Evolutionary conservation across 2,888 invertebrate species (phyloP), one percentile per base, ranked within the genome.

Genomic region (Villa cingulata): DNA sequence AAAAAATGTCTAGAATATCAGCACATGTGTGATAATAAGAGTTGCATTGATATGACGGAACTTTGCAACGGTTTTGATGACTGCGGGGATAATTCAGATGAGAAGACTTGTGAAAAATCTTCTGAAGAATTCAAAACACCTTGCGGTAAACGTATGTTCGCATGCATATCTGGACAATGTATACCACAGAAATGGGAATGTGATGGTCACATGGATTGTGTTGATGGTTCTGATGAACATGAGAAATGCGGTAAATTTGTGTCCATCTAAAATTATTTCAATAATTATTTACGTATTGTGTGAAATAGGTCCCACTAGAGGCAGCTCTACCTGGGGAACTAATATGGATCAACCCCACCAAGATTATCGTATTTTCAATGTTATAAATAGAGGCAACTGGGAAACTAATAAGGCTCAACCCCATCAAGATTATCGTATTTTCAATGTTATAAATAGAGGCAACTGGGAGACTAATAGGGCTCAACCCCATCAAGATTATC

Each of bases 171-270:
- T 52, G 81, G 81, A 1, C 70, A 74, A 18, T 91, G 91, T 59
- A 77, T 91, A 44, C 74, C 78, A 6, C 66, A 76, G 49, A 70
- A 64, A 43, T 77, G 76, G 71, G 75, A 80, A 40, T 90, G 90
- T 62, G 83, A 92, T 62, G 75, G 75, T 0, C 71, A 74, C 16
- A 67, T 70, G 40, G 89, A 92, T 65, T 92, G 91, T 61, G 56
- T 62, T 0, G 89, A 90, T 63, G 71, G 68, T 14, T 80, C 82
- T 1, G 87, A 87, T 57, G 87, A 88, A 63, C 75, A 77, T 49
- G 78, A 75, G 46, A 72, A 73, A 56, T 76, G 75, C 54, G n/a
- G n/a, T n/a, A n/a, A n/a, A n/a, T n/a, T n/a, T n/a, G n/a, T n/a
- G n/a, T n/a, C n/a, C n/a, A n/a, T n/a, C n/a, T n/a, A n/a, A n/a